A percentile compares a stretch with the other conserved stretches of the same genome.
These are phyloP conservation scores for Lydus trimaculatus DNA, from an alignment of 2,888 invertebrate genomes.

Conservation along the genomic window DNA sequence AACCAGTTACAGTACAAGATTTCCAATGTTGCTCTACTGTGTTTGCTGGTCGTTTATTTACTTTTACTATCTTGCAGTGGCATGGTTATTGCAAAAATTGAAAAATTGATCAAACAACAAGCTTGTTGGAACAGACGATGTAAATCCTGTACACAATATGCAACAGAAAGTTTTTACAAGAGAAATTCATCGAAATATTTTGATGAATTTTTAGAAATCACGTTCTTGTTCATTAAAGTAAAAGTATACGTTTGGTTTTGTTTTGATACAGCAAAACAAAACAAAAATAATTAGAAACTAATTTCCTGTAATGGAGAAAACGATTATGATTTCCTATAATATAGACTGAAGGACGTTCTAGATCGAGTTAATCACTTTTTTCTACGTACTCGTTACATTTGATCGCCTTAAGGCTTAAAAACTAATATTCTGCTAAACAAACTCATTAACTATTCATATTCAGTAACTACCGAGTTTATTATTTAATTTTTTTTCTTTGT, in stretches of 20 bases:
- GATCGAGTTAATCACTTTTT: not conserved
- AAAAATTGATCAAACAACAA: constrained; percentile 4
- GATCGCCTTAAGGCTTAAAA: not conserved
- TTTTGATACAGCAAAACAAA: not conserved
- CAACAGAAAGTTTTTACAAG: not conserved
- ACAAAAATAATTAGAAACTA: not conserved
- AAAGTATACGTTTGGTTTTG: too few relatives aligned
- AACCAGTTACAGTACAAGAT: not conserved
- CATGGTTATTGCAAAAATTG: constrained; percentile 1
- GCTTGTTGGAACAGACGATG: not conserved
- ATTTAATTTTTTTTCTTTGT: not conserved
- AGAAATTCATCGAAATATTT: too few relatives aligned
- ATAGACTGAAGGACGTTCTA: not conserved
- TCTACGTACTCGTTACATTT: not conserved
- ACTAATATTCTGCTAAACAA: constrained; percentile 4
- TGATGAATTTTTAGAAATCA: too few relatives aligned
- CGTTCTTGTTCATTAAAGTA: too few relatives aligned
- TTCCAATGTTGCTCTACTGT: not conserved
- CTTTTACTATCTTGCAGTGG: constrained; percentile 3
- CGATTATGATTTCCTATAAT: not conserved
- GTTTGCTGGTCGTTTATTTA: not conserved
- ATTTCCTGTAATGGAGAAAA: not conserved
- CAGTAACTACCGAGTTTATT: constrained; percentile 5
- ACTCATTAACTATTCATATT: constrained; percentile 6
- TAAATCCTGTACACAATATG: not conserved